Conservation (phyloP, 2,113 vertebrate species). For the Orthonyx spaldingii region DNA sequence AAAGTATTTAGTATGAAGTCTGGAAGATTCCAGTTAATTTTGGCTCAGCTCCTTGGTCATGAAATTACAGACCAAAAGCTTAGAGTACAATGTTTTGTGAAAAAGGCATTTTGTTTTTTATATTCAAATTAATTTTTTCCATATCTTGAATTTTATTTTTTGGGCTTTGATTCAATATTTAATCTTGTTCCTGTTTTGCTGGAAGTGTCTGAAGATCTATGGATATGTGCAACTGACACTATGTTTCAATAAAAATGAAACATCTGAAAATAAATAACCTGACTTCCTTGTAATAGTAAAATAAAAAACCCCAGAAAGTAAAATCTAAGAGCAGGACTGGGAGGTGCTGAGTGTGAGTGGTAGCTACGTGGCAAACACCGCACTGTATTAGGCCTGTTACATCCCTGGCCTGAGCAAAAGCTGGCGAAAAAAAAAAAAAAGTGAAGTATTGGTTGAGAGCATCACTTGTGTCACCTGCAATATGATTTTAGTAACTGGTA, state of each 20-base stretch:
- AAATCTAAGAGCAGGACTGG: background rate
- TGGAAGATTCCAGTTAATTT: background rate
- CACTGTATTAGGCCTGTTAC: accelerated
- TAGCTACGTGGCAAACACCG: accelerated
- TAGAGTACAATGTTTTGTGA: background rate
- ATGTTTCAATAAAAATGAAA: background rate
- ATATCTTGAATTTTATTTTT: background rate
- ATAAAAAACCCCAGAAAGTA: background rate
- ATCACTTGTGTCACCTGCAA: background rate
- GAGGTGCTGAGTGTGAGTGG: background rate
- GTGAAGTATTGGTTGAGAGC: background rate
- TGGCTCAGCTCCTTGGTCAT: background rate
- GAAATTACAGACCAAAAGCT: background rate
- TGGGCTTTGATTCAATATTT: background rate
- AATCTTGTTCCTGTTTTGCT: background rate
- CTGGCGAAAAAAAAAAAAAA: background rate
- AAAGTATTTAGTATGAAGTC: background rate
- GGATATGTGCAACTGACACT: background rate
- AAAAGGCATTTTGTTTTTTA: background rate
- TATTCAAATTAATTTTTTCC: background rate
- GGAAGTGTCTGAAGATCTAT: background rate
- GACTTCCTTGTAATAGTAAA: background rate
- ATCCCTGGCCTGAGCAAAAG: background rate
- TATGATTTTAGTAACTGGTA: background rate
- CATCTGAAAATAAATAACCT: background rate